Conservation (phyloP, 2,888 invertebrate genomes). For the Hypomecis punctinalis region DNA sequence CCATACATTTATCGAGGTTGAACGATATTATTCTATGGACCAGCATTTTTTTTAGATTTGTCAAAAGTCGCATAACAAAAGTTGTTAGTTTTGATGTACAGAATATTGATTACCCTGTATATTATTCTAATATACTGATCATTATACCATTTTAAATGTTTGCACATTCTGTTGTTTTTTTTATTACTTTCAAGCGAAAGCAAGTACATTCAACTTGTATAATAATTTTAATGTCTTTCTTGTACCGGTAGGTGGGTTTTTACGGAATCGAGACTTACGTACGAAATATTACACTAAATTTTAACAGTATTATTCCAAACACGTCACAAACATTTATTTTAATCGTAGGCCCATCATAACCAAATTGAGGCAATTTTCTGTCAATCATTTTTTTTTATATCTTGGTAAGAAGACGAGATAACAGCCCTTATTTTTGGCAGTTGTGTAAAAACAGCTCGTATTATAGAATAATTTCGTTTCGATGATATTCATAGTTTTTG, state of each 20-base stretch:
- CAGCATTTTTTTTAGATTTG: too few species aligned
- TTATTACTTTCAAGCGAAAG: not conserved
- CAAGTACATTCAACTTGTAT: slow-evolving; percentile 2
- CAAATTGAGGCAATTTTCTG: slow-evolving; percentile 16
- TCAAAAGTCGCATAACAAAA: too few species aligned
- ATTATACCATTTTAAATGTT: not conserved
- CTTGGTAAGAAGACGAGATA: not conserved
- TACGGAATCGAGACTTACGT: slow-evolving; percentile 20
- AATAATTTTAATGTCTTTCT: slow-evolving; percentile 30
- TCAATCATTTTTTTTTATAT: not conserved
- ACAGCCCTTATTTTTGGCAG: too few species aligned
- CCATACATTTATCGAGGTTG: too few species aligned
- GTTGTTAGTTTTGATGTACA: too few species aligned
- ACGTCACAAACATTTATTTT: slow-evolving; percentile 29
- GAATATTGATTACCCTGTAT: too few species aligned
- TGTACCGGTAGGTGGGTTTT: slow-evolving; percentile 61
- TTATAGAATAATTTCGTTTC: too few species aligned
- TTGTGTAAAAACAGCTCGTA: too few species aligned
- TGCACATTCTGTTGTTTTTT: too few species aligned
- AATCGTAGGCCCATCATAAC: slow-evolving; percentile 19
- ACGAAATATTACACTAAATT: slow-evolving; percentile 16
- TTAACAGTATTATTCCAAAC: slow-evolving; percentile 24
- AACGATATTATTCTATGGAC: too few species aligned
- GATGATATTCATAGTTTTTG: too few species aligned
- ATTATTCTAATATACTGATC: too few species aligned